Percentiles rank a stretch among this genome's conserved stretches.
Conservation (phyloP, 2,797 vertebrate species). For the Yasuhikotakia modesta region DNA sequence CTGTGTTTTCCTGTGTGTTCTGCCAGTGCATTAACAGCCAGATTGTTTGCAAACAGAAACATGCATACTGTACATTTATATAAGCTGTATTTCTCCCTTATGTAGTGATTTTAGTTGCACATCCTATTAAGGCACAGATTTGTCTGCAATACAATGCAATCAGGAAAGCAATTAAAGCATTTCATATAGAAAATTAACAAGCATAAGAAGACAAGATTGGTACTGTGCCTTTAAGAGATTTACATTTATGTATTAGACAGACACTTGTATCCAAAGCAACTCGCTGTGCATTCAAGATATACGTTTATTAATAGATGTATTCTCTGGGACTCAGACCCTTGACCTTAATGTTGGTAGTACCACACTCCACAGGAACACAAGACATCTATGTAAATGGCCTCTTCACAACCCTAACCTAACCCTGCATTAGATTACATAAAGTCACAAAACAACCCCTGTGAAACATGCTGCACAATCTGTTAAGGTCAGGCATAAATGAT, state of each 20-base stretch:
- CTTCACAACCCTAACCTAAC: not conserved
- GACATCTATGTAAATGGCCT: not conserved
- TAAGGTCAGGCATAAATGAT: not conserved
- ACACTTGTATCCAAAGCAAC: not conserved
- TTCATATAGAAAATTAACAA: constrained; percentile 13
- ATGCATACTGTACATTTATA: not conserved
- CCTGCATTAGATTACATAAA: not conserved
- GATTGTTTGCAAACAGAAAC: constrained; percentile 9
- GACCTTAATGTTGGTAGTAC: not conserved
- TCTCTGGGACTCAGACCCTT: not conserved
- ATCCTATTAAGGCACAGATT: constrained; percentile 23
- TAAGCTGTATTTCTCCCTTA: not conserved
- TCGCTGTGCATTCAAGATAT: not conserved
- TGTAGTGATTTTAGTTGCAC: not conserved
- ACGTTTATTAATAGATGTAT: not conserved
- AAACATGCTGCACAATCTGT: not conserved
- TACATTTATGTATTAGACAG: constrained; percentile 2
- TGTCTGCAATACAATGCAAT: too few species aligned
- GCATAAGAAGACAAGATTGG: not conserved
- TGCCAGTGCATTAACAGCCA: too few species aligned
- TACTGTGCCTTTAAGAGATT: not conserved
- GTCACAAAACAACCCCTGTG: not conserved
- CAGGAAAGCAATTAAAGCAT: too few species aligned
- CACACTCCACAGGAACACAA: not conserved
- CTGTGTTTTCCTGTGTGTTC: not conserved